Evolutionary conservation across 2,888 invertebrate species (phyloP), one percentile per base, ranked within the genome.

Genomic region (Eurois occulta): DNA sequence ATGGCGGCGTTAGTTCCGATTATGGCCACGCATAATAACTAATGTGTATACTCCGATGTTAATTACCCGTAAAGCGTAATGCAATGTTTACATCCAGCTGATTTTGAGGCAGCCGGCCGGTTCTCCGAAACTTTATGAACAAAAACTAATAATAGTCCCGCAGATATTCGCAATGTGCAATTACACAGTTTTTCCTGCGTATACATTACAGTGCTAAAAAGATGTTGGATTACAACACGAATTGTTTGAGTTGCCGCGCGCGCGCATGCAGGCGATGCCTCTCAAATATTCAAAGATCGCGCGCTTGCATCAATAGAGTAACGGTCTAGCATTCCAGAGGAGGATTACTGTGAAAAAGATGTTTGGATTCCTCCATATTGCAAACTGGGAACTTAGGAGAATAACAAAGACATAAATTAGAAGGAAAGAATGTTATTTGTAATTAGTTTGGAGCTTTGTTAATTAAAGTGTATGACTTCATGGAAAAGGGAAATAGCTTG

Each of bases 231-330:
- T 88, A 90, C 86, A 88, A 89, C 87, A 84, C 82, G 86, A 89
- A 90, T 88, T 80, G 89, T 85, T 84, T 72, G 81, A 70, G 81
- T 66, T 35, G 75, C 70, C 69, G 86, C 87, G 87, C 79, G 75
- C 79, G 75, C 80, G 90, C 91, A 89, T 83, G 89, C 91, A 85
- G 86, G 87, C 90, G 80, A 85, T 81, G 72, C 79, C 60, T 77
- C 79, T 83, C 77, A 89, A 87, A 88, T 88, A 91, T 91, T 88
- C 87, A 73, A 88, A 90, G 85, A 90, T 74, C 83, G 88, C 88
- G 82, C 83, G 80, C 84, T 74, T 84, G 88, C 86, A 88, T 90
- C 87, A 81, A 90, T 87, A 87, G 80, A 69, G 75, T 89, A 90
- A 90, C 90, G 87, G 86, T 71, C 70, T 79, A 32, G 75, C 84